Conservation (phyloP, 2,888 invertebrate genomes). For the Drosophila demipolita region DNA sequence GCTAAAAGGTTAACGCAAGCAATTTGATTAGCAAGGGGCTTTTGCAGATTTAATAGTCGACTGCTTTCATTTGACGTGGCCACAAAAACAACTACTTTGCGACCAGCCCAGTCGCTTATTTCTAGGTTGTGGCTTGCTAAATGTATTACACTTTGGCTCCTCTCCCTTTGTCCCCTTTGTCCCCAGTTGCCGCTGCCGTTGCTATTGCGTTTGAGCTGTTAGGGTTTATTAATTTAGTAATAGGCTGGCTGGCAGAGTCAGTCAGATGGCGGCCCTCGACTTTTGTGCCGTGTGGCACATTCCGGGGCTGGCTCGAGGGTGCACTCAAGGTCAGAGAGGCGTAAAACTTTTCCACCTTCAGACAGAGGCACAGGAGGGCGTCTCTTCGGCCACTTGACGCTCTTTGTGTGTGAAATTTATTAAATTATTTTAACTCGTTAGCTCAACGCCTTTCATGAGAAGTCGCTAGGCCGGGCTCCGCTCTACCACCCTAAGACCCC, state of each 20-base stretch:
- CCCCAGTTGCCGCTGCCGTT: conserved; percentile 14
- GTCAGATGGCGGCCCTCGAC: conserved; percentile 24
- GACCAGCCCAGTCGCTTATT: conserved; percentile 13
- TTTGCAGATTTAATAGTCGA: conserved; percentile 14
- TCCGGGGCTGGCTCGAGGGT: conserved; percentile 55
- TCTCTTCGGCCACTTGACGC: conserved; percentile 57
- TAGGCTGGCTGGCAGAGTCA: conserved; percentile 46
- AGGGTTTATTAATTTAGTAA: conserved; percentile 74
- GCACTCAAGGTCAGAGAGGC: conserved; percentile 74
- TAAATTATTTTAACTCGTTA: conserved; percentile 75
- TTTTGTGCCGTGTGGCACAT: conserved; percentile 13
- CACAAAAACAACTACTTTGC: conserved; percentile 11
- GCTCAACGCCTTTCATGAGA: conserved; percentile 58
- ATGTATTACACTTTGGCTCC: conserved; percentile 33
- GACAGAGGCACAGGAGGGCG: conserved; percentile 26
- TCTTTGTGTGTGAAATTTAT: conserved; percentile 67
- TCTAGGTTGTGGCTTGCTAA: conserved; percentile 22
- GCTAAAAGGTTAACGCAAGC: conserved; percentile 5
- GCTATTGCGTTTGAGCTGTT: conserved; percentile 29
- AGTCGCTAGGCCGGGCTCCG: conserved; percentile 3
- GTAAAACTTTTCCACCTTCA: conserved; percentile 63
- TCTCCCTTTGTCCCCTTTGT: conserved; percentile 21
- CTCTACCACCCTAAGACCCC: conserved; percentile 22
- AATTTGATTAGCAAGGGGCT: conserved; percentile 12
- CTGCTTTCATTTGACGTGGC: conserved; percentile 25